Conservation (phyloP, 2,888 invertebrate genomes). For the Hemistola chrysoprasaria region DNA sequence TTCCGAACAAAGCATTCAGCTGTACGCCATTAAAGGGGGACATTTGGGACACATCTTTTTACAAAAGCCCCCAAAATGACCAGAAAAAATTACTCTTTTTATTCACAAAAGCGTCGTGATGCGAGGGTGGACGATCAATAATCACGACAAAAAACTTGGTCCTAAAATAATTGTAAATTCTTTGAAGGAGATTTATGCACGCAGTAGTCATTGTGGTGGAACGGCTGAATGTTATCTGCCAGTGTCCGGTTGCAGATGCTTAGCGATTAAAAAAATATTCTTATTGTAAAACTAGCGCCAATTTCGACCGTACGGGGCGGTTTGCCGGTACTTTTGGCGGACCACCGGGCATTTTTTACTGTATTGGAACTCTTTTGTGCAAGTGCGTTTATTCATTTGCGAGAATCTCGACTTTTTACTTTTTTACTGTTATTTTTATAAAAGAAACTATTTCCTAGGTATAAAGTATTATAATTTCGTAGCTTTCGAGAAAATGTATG, state of each 20-base stretch:
- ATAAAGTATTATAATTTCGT: no score
- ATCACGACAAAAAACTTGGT: constrained; percentile 62
- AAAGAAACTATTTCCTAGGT: no score
- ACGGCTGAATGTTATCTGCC: constrained; percentile 53
- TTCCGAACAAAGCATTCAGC: constrained; percentile 52
- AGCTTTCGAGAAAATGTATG: no score
- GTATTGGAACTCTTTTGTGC: constrained; percentile 25
- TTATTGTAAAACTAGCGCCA: constrained; percentile 38
- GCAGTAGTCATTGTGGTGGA: constrained; percentile 72
- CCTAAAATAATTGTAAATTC: constrained; percentile 76
- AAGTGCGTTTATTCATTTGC: constrained; percentile 9
- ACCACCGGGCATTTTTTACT: constrained; percentile 20
- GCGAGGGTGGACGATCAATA: constrained; percentile 78
- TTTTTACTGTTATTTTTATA: no score
- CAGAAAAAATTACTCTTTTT: constrained; percentile 75
- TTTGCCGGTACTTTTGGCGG: constrained; percentile 17
- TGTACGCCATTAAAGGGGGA: constrained; percentile 69
- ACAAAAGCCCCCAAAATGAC: constrained; percentile 74
- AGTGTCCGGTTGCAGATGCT: constrained; percentile 77
- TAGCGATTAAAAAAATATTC: constrained; percentile 43
- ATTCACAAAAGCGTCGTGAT: constrained; percentile 63
- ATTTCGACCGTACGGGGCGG: constrained; percentile 38
- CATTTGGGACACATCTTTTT: constrained; percentile 69
- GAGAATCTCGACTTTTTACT: background rate
- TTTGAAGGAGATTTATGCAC: constrained; percentile 74